These are phyloP conservation scores for Danio albolineatus DNA, from an alignment of 2,797 vertebrate genomes.

Conservation along the genomic window DNA sequence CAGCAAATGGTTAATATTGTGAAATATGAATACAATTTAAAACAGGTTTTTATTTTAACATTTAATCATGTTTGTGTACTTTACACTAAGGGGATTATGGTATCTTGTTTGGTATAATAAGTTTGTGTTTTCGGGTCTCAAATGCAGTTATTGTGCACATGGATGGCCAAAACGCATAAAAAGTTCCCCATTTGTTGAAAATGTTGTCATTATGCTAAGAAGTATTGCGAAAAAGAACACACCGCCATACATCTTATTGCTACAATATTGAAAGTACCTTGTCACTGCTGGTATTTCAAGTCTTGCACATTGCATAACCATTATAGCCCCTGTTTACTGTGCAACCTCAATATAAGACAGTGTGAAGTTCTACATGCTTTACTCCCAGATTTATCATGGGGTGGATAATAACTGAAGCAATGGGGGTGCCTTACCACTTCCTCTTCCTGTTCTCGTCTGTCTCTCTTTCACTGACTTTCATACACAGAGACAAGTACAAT, in stretches of 20 bases:
- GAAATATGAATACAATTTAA: not conserved
- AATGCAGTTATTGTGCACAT: no score
- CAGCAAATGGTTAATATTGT: not conserved
- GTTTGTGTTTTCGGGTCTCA: no score
- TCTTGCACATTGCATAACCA: not conserved
- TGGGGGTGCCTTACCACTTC: slow-evolving; percentile 73
- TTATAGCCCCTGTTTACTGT: not conserved
- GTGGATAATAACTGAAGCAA: slow-evolving; percentile 68
- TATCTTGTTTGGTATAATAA: no score
- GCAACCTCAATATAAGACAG: not conserved
- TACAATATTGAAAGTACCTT: not conserved
- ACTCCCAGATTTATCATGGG: not conserved
- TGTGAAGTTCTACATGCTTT: slow-evolving; percentile 10
- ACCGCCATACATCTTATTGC: not conserved
- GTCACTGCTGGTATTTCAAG: not conserved
- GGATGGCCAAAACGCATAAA: no score
- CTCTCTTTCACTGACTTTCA: not conserved
- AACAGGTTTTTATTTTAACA: not conserved
- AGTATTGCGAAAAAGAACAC: not conserved
- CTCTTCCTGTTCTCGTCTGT: slow-evolving; percentile 70
- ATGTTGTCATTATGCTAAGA: no score
- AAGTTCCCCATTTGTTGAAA: no score
- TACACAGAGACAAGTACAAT: slow-evolving; percentile 44
- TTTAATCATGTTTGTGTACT: no score
- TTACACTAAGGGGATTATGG: no score